Evolutionary conservation across 2,888 invertebrate species (phyloP), one percentile per base, ranked within the genome.

Genomic region (Cotesia congregata): DNA sequence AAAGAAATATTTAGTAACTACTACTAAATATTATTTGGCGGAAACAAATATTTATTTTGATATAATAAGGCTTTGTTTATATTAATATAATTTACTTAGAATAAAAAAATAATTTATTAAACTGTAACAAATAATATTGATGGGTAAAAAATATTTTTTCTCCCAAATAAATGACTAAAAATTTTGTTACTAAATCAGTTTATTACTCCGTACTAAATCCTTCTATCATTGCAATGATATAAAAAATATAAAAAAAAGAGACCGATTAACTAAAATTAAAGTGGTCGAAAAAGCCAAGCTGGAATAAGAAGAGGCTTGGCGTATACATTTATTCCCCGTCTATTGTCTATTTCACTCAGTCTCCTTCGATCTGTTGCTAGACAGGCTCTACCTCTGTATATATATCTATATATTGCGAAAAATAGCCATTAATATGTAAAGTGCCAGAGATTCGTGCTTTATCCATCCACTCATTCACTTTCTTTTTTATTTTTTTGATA

Each of bases 351-450:
- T 68, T 62, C 65, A 73, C 59, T 72, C n/a, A 30, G 65, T 6
- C 64, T 64, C 64, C 41, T 30, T 40, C 64, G 38, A 6, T 7
- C 38, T 30, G 30, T 30, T 30, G 30, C 30, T 30, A 30, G 30
- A 30, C 30, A 30, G 30, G 30, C 30, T 30, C 3, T 30, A 30
- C 30, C 3, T 3, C 30, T 30, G 30, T 67, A 73, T 67, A 67
- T 65, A 73, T 50, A 12, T 50, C 7, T 50, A 50, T 67, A 73
- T 67, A 59, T 41, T 50, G 60, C 73, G 59, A 83, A 84, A 84
- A 84, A 81, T 82, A 79, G 75, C 76, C 82, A 84, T 86, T 85
- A 86, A 84, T 83, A 84, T 85, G 83, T 82, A 83, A 83, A 85
- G 80, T 78, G 68, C 60, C 50, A 50, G 61, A 80, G 76, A 83